A percentile compares a stretch with the other conserved stretches of the same genome.
Evolutionary conservation across 2,113 vertebrate species (phyloP).

Genomic region (Myrmecobius fasciatus): DNA sequence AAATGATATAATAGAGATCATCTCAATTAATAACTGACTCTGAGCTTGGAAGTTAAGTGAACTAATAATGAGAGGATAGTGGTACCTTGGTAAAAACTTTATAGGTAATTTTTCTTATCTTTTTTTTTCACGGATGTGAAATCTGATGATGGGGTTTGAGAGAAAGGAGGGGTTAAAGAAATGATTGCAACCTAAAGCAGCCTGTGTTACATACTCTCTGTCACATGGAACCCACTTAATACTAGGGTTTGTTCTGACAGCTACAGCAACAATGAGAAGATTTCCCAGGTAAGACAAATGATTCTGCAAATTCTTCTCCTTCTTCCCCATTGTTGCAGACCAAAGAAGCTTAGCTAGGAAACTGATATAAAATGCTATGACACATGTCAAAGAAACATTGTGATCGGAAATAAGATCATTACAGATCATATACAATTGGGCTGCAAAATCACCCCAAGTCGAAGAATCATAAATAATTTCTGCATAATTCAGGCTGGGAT

Average conservation of each 20-base stretch:
- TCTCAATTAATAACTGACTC: fast-evolving
- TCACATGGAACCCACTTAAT: background rate
- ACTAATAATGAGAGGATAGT: background rate
- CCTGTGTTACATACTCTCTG: background rate
- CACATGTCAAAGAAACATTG: background rate
- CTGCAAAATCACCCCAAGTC: background rate
- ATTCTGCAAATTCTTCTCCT: background rate
- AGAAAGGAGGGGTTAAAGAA: background rate
- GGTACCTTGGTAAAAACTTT: background rate
- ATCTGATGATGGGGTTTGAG: fast-evolving
- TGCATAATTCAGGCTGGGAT: background rate
- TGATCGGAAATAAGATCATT: fast-evolving
- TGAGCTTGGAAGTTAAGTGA: background rate
- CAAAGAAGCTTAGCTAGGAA: background rate
- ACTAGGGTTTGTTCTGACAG: background rate
- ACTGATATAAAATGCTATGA: background rate
- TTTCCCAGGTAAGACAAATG: background rate
- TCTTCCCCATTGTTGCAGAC: background rate
- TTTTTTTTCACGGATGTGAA: background rate
- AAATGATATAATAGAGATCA: background rate
- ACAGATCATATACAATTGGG: too few relatives aligned
- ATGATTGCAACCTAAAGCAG: too few relatives aligned
- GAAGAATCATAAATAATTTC: fast-evolving
- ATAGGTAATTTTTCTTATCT: background rate
- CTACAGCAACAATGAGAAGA: background rate